These are phyloP conservation scores for Parnassius glacialis DNA, from an alignment of 2,888 invertebrate species.

Conservation along the genomic window DNA sequence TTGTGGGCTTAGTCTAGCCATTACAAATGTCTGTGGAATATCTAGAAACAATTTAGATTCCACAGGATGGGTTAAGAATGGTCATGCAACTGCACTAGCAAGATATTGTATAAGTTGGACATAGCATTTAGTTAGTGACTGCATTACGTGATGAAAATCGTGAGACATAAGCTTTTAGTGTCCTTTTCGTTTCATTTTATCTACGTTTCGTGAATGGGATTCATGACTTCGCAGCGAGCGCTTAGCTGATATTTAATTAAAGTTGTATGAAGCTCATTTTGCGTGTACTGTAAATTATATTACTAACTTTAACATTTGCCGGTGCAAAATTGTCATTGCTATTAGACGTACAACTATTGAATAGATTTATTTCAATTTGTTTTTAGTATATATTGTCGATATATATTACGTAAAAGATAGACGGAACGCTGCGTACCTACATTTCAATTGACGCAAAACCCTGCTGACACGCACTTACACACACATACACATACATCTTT, in stretches of 20 bases:
- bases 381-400: no score
- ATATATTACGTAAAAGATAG: no score
- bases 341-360: no score
- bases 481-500: no score
- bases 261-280: neutral
- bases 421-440: no score
- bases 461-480: no score
- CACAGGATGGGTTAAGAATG: slow-evolving; percentile 15
- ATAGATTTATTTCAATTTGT: no score
- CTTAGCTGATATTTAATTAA: neutral
- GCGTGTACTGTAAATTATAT: no score
- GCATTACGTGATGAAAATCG: slow-evolving; percentile 21
- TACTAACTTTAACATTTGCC: no score
- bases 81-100: slow-evolving; percentile 8
- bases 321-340: no score
- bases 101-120: slow-evolving; percentile 11
- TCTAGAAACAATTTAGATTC: slow-evolving; percentile 22
- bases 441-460: no score
- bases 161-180: slow-evolving; percentile 14
- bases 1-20: slow-evolving; percentile 1
- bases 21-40: slow-evolving; percentile 16
- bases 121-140: slow-evolving; percentile 7
- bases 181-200: slow-evolving; percentile 7
- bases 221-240: neutral
- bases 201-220: neutral